A percentile compares a stretch with the other conserved stretches of the same genome.
Evolutionary conservation across 2,113 vertebrate species (phyloP).

Genomic region (Chloroceryle aenea): DNA sequence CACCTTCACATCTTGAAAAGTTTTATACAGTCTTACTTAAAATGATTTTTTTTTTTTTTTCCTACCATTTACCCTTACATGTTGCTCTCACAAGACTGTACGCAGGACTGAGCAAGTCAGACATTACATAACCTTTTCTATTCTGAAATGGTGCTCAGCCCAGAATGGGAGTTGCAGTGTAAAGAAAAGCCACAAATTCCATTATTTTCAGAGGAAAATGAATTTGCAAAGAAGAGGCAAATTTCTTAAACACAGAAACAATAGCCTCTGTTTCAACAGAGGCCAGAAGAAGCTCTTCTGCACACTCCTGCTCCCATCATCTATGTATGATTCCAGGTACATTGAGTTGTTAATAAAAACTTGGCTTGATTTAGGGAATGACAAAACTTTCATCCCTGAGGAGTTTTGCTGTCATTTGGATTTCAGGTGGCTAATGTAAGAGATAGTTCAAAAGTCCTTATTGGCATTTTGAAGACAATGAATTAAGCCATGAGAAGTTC

Average conservation of each 20-base stretch:
- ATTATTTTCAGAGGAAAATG: neutral
- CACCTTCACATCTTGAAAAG: neutral
- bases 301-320: neutral
- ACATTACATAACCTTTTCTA: neutral
- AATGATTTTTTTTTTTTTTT: neutral
- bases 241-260: neutral
- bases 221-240: neutral
- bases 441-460: neutral
- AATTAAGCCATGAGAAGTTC: neutral
- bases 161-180: neutral
- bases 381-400: neutral
- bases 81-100: neutral
- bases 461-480: neutral
- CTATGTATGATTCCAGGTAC: neutral
- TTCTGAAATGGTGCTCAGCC: neutral
- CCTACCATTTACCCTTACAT: neutral
- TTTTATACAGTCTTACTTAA: neutral
- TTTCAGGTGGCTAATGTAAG: neutral
- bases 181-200: neutral
- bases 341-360: neutral
- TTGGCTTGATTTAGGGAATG: neutral
- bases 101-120: rapidly evolving
- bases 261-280: neutral
- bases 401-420: neutral
- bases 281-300: neutral